Base-by-base conservation (phyloP, 2,113 vertebrate genomes). In the Gallinago jamesoni region DNA sequence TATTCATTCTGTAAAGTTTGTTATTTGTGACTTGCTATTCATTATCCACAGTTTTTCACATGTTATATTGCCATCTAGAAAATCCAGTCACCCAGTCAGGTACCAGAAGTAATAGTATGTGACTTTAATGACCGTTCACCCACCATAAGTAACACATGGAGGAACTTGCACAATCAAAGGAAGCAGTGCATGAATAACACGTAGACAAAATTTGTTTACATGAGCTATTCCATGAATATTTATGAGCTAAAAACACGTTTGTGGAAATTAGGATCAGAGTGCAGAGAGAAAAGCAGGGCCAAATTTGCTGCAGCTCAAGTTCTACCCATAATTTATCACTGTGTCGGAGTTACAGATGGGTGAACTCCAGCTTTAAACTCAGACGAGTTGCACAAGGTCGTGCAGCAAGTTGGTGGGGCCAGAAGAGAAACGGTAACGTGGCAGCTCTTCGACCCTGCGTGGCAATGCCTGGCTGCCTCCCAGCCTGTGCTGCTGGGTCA, bases 131-230 rank as follows among this genome's bases (percentile, higher is more conserved):
- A 94, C 93, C 33, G 0, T 72, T 95, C 84, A 87, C 31, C 56
- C 77, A 95, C 60, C 82, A 68, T 68, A 90, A 96, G 88, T 93
- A 96, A 82, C 69, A 68, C 64, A 63, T 14, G 84, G 56, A 94
- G 56, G 48, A 94, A 68, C 39, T 72, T 87, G 31, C 73, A 84
- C 89, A 94, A 75, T 94, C 84, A 84, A 94, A 94, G 47, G 73
- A 95, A 96, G 89, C 84, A 93, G 91, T 62, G 78, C 87, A 53
- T 94, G 78, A 96, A 87, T 87, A 96, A 95, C 80, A 33, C 3
- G 27, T 53, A 89, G 86, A 37, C 15, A 89, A 92, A 93, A 87
- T 69, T 76, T 95, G 78, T 94, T 95, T 95, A 89, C 91, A 85
- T 79, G 67, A 93, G 69, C 48, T 85, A 57, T 87, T 85, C 28